These are phyloP conservation scores for Melanargia galathea DNA, from an alignment of 2,888 invertebrate genomes.

Conservation along the genomic window DNA sequence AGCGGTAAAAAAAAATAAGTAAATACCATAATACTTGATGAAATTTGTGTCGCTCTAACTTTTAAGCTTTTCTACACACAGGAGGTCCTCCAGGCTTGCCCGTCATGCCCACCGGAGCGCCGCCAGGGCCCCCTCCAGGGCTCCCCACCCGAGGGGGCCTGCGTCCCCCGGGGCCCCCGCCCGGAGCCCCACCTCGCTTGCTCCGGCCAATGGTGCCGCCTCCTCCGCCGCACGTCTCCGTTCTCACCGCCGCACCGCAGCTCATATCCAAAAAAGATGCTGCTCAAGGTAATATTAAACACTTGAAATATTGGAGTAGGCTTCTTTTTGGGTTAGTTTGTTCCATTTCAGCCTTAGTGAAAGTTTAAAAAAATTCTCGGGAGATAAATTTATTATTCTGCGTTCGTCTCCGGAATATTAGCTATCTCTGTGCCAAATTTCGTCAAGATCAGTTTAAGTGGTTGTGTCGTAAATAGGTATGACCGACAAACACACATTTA, in stretches of 20 bases:
- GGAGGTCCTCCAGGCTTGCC: constrained; percentile 21
- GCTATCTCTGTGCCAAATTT: no score
- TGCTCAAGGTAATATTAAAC: constrained; percentile 66
- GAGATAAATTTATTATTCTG: no score
- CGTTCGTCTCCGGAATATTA: no score
- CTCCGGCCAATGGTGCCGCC: constrained; percentile 83
- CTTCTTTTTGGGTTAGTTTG: no score
- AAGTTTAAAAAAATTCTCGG: no score
- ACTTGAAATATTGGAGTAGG: not conserved
- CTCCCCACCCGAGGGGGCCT: constrained; percentile 64
- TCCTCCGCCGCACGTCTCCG: constrained; percentile 84
- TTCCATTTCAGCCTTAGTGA: no score
- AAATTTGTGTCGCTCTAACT: no score
- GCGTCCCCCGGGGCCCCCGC: constrained; percentile 84
- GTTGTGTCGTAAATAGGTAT: no score
- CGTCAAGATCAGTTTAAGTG: no score
- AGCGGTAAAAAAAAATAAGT: no score
- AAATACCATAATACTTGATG: no score
- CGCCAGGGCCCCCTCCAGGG: constrained; percentile 58
- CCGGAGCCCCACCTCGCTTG: constrained; percentile 85
- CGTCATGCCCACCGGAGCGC: constrained; percentile 35
- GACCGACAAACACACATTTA: no score
- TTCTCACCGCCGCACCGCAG: constrained; percentile 91
- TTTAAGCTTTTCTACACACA: not conserved
- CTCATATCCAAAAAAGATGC: constrained; percentile 88